Evolutionary conservation across 2,113 vertebrate species (phyloP), one percentile per base, ranked within the genome.

Genomic region (Symphodus melops): DNA sequence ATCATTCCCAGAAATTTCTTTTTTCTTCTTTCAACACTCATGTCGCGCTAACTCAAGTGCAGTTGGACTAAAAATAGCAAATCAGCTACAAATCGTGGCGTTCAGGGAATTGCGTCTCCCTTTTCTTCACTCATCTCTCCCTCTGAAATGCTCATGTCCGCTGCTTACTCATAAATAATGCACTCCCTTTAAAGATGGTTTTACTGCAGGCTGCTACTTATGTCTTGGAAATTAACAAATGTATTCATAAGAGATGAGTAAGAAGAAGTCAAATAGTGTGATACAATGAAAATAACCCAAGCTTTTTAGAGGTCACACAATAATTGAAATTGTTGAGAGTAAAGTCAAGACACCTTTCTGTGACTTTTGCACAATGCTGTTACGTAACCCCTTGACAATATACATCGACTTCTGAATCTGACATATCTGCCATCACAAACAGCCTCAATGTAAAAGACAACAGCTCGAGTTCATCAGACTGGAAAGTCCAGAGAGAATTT

Each of bases 121-220:
- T 84, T 81, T 81, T 65, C 42, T 51, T 75, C 58, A 77, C 20
- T 44, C 28, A 54, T 66, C 21, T 64, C 51, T 5, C 56, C 56
- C 57, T 62, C 13, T 58, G 57, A 63, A 58, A 13, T 28, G n/a
- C 37, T 37, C 21, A 9, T 36, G 41, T 9, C 53, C 53, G 12
- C 48, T 28, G 46, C 19, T 73, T 76, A 59, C 52, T 62, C 33
- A 69, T 89, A 17, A 85, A 86, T 88, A 76, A 85, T 88, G 54
- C 62, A 84, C 58, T 61, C 42, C 25, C 41, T 74, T 81, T 65
- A 62, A 58, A 78, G 60, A 21, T 42, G 56, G 52, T 78, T 83
- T 87, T 54, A 68, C 53, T 48, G 58, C 37, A 5, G 46, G 49
- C 36, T 48, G 46, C 46, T 48, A 8, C 7, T 48, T 48, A 19